Base-by-base conservation (phyloP, 2,797 vertebrate species). In the Macrochelys suwanniensis region DNA sequence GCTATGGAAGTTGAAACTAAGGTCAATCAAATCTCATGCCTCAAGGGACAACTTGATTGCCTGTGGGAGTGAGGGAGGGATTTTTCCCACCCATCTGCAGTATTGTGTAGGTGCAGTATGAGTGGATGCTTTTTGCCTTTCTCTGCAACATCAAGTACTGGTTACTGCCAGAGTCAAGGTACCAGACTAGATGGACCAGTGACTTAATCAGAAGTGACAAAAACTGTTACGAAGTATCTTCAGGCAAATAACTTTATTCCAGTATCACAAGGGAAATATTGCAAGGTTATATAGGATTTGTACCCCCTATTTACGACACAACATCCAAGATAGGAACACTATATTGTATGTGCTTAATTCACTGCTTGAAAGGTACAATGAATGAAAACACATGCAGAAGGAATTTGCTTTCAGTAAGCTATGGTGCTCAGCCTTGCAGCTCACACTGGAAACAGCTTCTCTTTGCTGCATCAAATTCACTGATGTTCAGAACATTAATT, bases 11-110 rank as follows among this genome's bases (percentile, higher is more conserved):
- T n/a, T 68, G n/a, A 77, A 82, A 25, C 84, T 37, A 74, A 0
- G 0, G 92, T 28, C 74, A 51, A 33, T 6, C 1, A 0, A 10
- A 82, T 65, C 65, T 87, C 47, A 47, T 85, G 74, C 9, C 25
- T n/a, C 16, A 16, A 87, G 89, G 76, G 13, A 26, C 80, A 3
- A 54, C 50, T 42, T 15, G 19, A 85, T 74, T 54, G 74, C 82
- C 59, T 89, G 68, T 49, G 51, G 42, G 33, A 42, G 78, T 13
- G 21, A 25, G 50, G 50, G 50, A 47, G 19, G 51, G n/a, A 23
- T 83, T 28, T 91, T 82, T 31, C 28, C 45, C 74, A 47, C 6
- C 74, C 74, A 49, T 49, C 26, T 49, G 74, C 26, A 47, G 3
- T 77, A 77, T 47, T 49, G 26, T 49, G 25, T 47, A 49, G 74